Base-by-base conservation (phyloP, 1,140 invertebrate species). In the Procambarus clarkii region DNA sequence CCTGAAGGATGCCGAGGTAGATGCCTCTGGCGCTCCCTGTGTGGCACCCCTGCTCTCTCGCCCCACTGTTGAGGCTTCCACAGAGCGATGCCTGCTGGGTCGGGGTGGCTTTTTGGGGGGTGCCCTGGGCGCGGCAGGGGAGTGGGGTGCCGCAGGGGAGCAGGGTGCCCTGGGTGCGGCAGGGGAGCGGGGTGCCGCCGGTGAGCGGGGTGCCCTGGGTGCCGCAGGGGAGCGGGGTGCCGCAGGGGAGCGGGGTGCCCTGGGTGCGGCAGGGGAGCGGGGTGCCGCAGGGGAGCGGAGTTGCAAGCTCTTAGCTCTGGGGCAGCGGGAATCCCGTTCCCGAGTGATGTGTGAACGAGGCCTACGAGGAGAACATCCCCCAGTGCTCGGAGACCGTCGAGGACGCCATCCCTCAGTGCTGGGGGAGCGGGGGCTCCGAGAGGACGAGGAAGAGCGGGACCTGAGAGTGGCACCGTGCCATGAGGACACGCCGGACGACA, bases 391-490 rank as follows among this genome's bases (percentile, higher is more conserved):
- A 54, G 71, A 58, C n/a, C n/a, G 3, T 1, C 18, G 60, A 4
- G 60, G 60, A 15, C 3, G 21, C 0, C 71, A 18, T 24, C 79
- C 44, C 86, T 87, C 64, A 24, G n/a, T 60, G 48, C 85, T 86
- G 15, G 88, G 64, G 48, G 77, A 69, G 69, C 85, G 76, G 11
- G 24, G 50, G 21, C 90, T 87, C 45, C 92, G 77, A 50, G 92
- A 93, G 50, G 92, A 93, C 60, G 88, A 90, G 9, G 92, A 91
- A 44, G 92, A 93, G 50, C 92, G 76, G 15, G 92, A 93, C 44
- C 92, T 58, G 3, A 46, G 21, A 1, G 86, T 82, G 9, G 80
- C 83, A 60, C 79, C 91, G 18, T 45, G 69, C 91, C 92, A 93
- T 4, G 92, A 93, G 24, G 87, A 86, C 11, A 92, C 54, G 0